Evolutionary conservation across 2,888 invertebrate genomes (phyloP).

Genomic region (Sthenelais limicola): DNA sequence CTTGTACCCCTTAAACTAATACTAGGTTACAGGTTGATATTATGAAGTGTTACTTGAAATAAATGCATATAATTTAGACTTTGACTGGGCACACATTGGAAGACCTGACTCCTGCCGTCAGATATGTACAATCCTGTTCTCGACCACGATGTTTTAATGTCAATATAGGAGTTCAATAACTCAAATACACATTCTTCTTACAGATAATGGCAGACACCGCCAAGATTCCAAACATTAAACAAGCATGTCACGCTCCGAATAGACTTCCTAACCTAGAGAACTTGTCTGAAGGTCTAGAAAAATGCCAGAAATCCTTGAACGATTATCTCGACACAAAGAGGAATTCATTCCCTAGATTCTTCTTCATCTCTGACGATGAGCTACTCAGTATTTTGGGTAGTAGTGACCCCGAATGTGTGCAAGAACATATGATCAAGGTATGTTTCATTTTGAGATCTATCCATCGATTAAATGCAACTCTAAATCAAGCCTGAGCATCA

Average conservation of each 20-base stretch:
- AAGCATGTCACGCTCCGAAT: slow-evolving; percentile 83
- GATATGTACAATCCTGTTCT: too few relatives aligned
- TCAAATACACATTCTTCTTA: slow-evolving; percentile 2
- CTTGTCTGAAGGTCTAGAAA: slow-evolving; percentile 84
- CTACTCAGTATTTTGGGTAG: slow-evolving; percentile 90
- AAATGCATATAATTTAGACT: too few relatives aligned
- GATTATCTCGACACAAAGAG: slow-evolving; percentile 92
- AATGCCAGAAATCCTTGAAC: slow-evolving; percentile 91
- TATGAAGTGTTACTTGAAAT: too few relatives aligned
- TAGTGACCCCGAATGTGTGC: slow-evolving; percentile 86
- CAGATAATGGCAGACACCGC: slow-evolving; percentile 89
- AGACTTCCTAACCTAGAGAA: slow-evolving; percentile 83
- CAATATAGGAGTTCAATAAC: too few relatives aligned
- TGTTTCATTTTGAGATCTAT: too few relatives aligned
- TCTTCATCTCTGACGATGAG: slow-evolving; percentile 95
- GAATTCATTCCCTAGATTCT: slow-evolving; percentile 90
- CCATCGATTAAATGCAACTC: too few relatives aligned
- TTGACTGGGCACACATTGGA: too few relatives aligned
- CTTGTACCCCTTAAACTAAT: too few relatives aligned
- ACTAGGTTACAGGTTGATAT: too few relatives aligned
- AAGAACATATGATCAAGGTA: slow-evolving; percentile 94
- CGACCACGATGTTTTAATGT: too few relatives aligned
- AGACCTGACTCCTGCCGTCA: too few relatives aligned
- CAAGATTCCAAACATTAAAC: slow-evolving; percentile 84
- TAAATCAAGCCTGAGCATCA: too few relatives aligned